Base-by-base conservation (phyloP, 1,140 invertebrate species). In the Panagrolaimus sp. region DNA sequence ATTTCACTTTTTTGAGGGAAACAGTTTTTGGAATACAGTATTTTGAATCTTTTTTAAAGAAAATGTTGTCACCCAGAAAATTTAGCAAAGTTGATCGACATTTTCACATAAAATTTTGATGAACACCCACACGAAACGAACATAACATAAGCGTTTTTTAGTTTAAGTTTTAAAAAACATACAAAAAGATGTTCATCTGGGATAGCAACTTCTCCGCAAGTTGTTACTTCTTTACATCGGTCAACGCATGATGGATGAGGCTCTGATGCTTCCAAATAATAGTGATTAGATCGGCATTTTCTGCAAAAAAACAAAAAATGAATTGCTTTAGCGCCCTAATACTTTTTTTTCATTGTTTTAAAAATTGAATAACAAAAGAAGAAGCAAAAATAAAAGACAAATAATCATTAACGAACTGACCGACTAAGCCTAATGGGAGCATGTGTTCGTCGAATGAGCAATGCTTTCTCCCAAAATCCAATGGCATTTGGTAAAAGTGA, bases 161-260 rank as follows among this genome's bases (percentile, higher is more conserved):
- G 0, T 21, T n/a, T n/a, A 10, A 1, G 14, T n/a, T 15, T 5
- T 1, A 17, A 44, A 21, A 38, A 48, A 65, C 78, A 48, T 65
- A 82, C 79, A 67, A 72, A 76, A 24, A 83, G 66, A 67, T 82
- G 80, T 14, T 76, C 71, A 15, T 70, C 55, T 3, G 80, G 80
- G 52, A 82, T 71, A 21, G 55, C 65, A 14, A 77, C 79, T 68
- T 82, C 80, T 21, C 80, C 80, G 65, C 80, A 82, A 10, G 75
- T 82, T 7, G 80, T 82, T 48, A 45, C 48, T 10, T 70, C 71
- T 43, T 47, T 65, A 65, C 80, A 82, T 7, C 71, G 70, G 58
- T 74, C 69, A 17, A 67, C 74, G 32, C 74, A 76, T 28, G 74
- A 71, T 15, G 71, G 70, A 32, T 76, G 67, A 43, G 46, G 43